A percentile compares a stretch with the other conserved stretches of the same genome.
Evolutionary conservation across 2,888 invertebrate genomes (phyloP).

Genomic region (Abscondita cerata): DNA sequence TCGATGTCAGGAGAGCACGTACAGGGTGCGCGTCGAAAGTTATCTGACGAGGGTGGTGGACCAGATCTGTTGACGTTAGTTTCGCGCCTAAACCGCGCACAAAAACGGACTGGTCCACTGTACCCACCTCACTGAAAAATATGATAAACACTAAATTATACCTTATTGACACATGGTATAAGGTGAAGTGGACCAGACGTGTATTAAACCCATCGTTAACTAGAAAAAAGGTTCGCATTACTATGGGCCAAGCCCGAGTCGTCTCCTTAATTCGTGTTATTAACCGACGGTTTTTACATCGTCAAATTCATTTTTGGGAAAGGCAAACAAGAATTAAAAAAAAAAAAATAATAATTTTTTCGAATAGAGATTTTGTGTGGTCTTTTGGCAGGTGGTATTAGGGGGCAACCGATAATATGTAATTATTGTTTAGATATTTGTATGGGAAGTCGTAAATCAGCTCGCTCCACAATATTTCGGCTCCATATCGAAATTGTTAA

Average conservation of each 20-base stretch:
- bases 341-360: constrained; percentile 21
- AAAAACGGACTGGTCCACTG: constrained; percentile 39
- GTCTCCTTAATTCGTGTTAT: constrained; percentile 40
- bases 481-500: constrained; percentile 22
- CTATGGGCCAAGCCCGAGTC: constrained; percentile 22
- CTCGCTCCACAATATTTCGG: constrained; percentile 24
- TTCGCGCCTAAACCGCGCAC: constrained; percentile 19
- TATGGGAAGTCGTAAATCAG: constrained; percentile 38
- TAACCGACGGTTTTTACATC: constrained; percentile 42
- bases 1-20: too few species aligned
- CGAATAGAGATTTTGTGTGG: constrained; percentile 36
- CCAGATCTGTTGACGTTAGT: constrained; percentile 18
- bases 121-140: constrained; percentile 49
- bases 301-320: constrained; percentile 37
- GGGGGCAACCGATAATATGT: constrained; percentile 19
- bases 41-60: constrained; percentile 20
- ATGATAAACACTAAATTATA: constrained; percentile 48
- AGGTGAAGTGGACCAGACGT: constrained; percentile 49
- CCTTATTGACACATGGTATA: constrained; percentile 46
- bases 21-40: too few species aligned
- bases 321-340: constrained; percentile 28
- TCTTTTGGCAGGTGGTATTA: constrained; percentile 36
- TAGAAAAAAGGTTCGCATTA: constrained; percentile 31
- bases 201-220: constrained; percentile 36
- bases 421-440: constrained; percentile 31